Evolutionary conservation across 1,140 invertebrate genomes (phyloP), one percentile per base, ranked within the genome.

Genomic region (Asobara japonica): DNA sequence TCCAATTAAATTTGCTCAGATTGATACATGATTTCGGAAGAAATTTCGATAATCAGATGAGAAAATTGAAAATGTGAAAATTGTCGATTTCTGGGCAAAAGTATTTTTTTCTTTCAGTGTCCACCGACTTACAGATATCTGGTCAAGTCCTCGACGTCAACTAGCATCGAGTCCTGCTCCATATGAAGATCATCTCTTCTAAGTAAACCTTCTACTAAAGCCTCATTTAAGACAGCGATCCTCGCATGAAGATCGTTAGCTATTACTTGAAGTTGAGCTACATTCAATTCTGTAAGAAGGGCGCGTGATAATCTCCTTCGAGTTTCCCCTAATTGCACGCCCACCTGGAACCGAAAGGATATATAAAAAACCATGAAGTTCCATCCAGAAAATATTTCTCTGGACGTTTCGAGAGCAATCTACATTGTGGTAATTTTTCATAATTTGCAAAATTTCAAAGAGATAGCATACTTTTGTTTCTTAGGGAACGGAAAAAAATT

Each of bases 101-200:
- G n/a, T n/a, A n/a, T n/a, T n/a, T n/a, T n/a, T n/a, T n/a, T n/a
- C n/a, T n/a, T n/a, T n/a, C n/a, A n/a, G n/a, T n/a, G n/a, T 8
- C 2, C 22, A 51, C 8, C 5, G n/a, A 91, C 92, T 93, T 88
- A 96, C 94, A 96, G 87, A 86, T 95, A 97, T 91, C 95, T 90
- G 31, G 95, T 97, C 45, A 98, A 89, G 89, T 98, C 97, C 88
- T 98, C 97, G 76, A 98, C 97, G 83, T 98, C 96, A 4, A 98
- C 96, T 69, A 98, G 90, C 94, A 97, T 97, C 13, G 97, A 97
- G 86, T 98, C 97, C 87, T 98, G 97, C 75, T 96, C 94, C 96
- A 98, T 98, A 85, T 98, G 96, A 16, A 98, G 88, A 84, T 98
- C 96, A 89, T 98, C 96, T 76, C 96, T 89, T 76, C 95, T 93